Conservation (phyloP, 2,797 vertebrate genomes). For the Alfaro cultratus region DNA sequence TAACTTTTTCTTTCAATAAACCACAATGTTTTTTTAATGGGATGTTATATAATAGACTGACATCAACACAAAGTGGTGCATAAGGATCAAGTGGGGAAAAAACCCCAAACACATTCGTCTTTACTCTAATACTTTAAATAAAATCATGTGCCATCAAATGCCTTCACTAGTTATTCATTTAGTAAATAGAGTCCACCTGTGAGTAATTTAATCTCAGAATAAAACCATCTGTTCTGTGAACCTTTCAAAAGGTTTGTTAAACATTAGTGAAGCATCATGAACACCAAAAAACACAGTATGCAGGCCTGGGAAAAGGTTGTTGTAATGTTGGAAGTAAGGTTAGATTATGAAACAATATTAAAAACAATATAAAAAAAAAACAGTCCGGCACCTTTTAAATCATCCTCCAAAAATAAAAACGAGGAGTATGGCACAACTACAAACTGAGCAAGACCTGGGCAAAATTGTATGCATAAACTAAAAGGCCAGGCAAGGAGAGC, state of each 20-base stretch:
- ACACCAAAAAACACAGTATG: neutral
- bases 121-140: neutral
- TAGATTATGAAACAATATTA: neutral
- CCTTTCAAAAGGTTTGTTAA: neutral
- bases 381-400: neutral
- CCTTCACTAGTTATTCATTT: neutral
- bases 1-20: neutral
- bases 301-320: neutral
- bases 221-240: neutral
- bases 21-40: neutral
- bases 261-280: neutral
- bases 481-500: neutral
- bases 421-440: neutral
- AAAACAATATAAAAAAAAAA: neutral
- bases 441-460: neutral
- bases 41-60: neutral
- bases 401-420: neutral
- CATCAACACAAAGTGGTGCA: neutral
- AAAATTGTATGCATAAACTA: neutral
- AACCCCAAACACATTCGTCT: neutral
- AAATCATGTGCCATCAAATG: neutral
- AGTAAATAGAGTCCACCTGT: neutral
- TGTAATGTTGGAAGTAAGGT: neutral
- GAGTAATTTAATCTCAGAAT: neutral
- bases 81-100: neutral